Conservation (phyloP, 2,113 vertebrate species). For the Oreamnos americanus region DNA sequence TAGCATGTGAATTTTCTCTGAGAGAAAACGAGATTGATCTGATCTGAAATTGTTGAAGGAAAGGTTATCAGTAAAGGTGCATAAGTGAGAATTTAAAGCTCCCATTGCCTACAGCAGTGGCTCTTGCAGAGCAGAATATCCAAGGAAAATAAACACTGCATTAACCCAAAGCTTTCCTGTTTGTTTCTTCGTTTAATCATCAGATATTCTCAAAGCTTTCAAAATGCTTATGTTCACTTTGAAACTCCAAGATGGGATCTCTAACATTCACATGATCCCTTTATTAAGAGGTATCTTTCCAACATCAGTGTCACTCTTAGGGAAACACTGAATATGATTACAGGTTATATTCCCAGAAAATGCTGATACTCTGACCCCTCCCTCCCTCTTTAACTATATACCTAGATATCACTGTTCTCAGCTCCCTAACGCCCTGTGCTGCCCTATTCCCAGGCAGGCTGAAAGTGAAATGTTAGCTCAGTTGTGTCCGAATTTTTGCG, state of each 20-base stretch:
- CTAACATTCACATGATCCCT: not conserved
- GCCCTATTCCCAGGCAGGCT: not conserved
- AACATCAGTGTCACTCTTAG: not conserved
- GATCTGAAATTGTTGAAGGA: not conserved
- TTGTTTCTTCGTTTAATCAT: not conserved
- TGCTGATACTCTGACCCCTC: not conserved
- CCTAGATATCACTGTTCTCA: no score
- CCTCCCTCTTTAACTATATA: not conserved
- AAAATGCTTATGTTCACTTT: not conserved
- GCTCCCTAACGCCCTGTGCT: not conserved
- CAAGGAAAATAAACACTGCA: not conserved
- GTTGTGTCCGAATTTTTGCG: rapidly evolving
- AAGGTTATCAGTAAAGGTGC: not conserved
- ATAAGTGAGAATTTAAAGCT: not conserved
- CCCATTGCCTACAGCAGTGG: not conserved
- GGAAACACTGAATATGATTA: not conserved
- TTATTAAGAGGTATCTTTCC: not conserved
- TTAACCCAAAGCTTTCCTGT: not conserved
- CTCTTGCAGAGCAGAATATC: not conserved
- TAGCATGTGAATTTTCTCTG: not conserved
- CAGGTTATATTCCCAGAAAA: not conserved
- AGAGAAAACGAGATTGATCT: not conserved
- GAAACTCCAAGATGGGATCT: not conserved
- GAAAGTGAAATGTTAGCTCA: not conserved
- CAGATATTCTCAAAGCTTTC: not conserved